These are phyloP conservation scores for Muscina levida DNA, from an alignment of 2,888 invertebrate genomes.

Conservation along the genomic window DNA sequence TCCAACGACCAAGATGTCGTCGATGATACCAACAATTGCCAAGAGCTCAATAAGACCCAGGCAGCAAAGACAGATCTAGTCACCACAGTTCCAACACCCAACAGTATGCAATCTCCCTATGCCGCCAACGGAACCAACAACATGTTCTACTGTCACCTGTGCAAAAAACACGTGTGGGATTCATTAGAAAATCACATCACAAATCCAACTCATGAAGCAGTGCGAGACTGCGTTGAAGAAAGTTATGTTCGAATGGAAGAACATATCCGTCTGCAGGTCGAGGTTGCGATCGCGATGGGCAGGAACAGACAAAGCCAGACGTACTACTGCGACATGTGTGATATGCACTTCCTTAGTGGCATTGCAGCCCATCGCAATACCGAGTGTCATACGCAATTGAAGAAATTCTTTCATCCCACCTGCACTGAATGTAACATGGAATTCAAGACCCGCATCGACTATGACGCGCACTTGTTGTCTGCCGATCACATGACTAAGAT, in stretches of 20 bases:
- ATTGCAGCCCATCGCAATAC: slow-evolving; percentile 90
- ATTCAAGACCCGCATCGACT: slow-evolving; percentile 91
- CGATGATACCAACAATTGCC: slow-evolving; percentile 77
- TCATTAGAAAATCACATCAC: slow-evolving; percentile 89
- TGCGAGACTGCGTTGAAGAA: slow-evolving; percentile 80
- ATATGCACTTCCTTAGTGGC: slow-evolving; percentile 89
- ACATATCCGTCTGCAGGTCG: slow-evolving; percentile 88
- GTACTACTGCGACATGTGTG: slow-evolving; percentile 94
- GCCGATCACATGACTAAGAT: slow-evolving; percentile 87
- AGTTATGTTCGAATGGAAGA: slow-evolving; percentile 79
- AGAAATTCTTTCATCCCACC: slow-evolving; percentile 91
- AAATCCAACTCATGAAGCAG: slow-evolving; percentile 81
- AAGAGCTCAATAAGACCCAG: slow-evolving; percentile 75
- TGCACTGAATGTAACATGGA: slow-evolving; percentile 90
- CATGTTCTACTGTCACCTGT: slow-evolving; percentile 89
- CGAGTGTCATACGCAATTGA: slow-evolving; percentile 90
- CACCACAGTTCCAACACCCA: slow-evolving; percentile 39
- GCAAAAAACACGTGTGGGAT: slow-evolving; percentile 91
- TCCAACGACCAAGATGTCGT: slow-evolving; percentile 76
- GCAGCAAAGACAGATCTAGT: too few species aligned
- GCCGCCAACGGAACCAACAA: slow-evolving; percentile 80
- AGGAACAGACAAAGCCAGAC: slow-evolving; percentile 84
- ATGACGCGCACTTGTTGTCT: slow-evolving; percentile 90
- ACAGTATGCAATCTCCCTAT: slow-evolving; percentile 77
- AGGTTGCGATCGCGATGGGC: slow-evolving; percentile 88